Conservation (phyloP, 2,113 vertebrate species). For the Bos taurus region DNA sequence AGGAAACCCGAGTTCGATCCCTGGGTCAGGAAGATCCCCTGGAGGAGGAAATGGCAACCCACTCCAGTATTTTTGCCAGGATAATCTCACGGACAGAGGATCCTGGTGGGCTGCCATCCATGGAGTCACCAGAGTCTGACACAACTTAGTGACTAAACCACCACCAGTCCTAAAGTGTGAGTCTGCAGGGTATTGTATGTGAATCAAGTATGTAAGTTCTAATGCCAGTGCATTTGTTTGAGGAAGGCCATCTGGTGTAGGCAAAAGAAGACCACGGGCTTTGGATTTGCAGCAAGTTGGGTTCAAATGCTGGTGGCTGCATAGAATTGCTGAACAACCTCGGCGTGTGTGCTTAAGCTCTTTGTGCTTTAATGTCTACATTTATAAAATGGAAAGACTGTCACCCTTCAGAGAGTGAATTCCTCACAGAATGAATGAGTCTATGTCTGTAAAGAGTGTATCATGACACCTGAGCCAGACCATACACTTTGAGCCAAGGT, state of each 20-base stretch:
- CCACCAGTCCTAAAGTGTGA: not conserved
- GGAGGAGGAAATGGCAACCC: not conserved
- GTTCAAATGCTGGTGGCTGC: not conserved
- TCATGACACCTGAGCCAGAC: not conserved
- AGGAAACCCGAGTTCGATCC: not conserved
- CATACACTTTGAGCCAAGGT: not conserved
- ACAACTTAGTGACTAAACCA: not conserved
- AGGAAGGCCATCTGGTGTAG: not conserved
- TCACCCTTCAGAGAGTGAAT: not conserved
- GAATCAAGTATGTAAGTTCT: not conserved
- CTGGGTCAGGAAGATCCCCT: not conserved
- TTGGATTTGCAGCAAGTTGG: not conserved
- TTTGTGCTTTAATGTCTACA: not conserved
- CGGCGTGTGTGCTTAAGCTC: not conserved
- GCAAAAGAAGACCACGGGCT: not conserved
- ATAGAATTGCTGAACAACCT: not conserved
- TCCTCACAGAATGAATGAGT: not conserved
- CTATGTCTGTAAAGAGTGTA: not conserved
- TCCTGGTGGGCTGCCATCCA: not conserved
- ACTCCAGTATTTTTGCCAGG: not conserved
- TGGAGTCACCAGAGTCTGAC: not conserved
- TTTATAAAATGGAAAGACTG: not conserved
- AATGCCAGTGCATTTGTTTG: not conserved
- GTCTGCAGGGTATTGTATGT: not conserved
- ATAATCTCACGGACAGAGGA: not conserved